Evolutionary conservation across 2,888 invertebrate species (phyloP), one percentile per base, ranked within the genome.

Genomic region (Perdita meconis): DNA sequence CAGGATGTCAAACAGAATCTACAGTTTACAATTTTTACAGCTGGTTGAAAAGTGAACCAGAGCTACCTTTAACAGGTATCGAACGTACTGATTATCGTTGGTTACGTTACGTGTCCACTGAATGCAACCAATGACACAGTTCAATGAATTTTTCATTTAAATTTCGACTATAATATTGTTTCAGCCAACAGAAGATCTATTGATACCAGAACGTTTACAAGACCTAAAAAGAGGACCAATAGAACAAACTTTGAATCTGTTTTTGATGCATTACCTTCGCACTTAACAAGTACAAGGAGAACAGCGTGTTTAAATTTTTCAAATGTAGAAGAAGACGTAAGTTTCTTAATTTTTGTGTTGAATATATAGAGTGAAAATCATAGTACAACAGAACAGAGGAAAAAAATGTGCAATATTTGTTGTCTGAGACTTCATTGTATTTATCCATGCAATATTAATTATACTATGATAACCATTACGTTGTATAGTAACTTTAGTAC

Each of bases 191-290:
- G 78, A 78, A 88, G 82, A 79, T 88, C 82, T 77, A 94, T 96
- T 86, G 95, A 96, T 89, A 95, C 95, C 0, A 93, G 96, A 86
- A 96, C 96, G 10, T 96, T 95, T 90, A 95, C 95, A 63, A 94
- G 94, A 84, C 95, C 95, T 24, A 96, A 96, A 89, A 95, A 95
- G 87, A 93, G 94, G 68, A 90, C 92, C 12, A 93, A 91, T 38
- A 93, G 95, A 71, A 94, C 95, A 40, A 95, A 94, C 87, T 94
- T 95, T 79, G 95, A 95, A 65, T 88, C 87, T 36, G 84, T 90
- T 59, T 80, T 85, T 16, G 89, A 88, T 70, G 75, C 82, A 30
- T 60, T 85, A 51, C 63, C 85, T 40, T 73, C 85, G 19, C 59
- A 85, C 5, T 12, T 71, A 10, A 44, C 22, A 12, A 59, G 76